Evolutionary conservation across 1,140 invertebrate genomes (phyloP).

Genomic region (Dreissena polymorpha): DNA sequence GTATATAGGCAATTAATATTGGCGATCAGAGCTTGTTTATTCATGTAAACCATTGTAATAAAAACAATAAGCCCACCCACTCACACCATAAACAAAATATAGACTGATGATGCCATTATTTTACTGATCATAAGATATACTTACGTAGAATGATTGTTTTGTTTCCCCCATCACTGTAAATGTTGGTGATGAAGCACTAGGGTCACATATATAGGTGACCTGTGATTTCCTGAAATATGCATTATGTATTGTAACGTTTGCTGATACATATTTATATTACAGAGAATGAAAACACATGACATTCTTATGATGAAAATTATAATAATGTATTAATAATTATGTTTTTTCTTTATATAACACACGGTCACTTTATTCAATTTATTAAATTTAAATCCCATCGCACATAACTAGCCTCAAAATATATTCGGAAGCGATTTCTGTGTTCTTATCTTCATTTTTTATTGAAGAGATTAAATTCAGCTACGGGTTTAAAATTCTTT

Average conservation of each 20-base stretch:
- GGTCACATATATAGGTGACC: slow-evolving; percentile 29
- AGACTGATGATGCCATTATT: too few species aligned
- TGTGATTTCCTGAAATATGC: slow-evolving; percentile 7
- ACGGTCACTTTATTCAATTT: not conserved
- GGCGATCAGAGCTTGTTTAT: too few species aligned
- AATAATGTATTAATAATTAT: not conserved
- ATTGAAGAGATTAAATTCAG: too few species aligned
- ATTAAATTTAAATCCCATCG: not conserved
- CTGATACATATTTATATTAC: not conserved
- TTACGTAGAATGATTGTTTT: slow-evolving; percentile 25
- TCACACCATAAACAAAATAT: too few species aligned
- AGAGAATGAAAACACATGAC: not conserved
- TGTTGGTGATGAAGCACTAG: slow-evolving; percentile 10
- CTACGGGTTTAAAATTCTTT: too few species aligned
- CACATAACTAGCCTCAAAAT: not conserved
- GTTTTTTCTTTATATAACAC: not conserved
- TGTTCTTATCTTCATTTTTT: too few species aligned
- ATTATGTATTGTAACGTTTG: not conserved
- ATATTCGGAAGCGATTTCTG: not conserved
- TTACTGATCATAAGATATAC: not conserved
- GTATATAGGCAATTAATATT: too few species aligned
- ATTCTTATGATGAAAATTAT: not conserved
- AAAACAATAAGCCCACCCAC: too few species aligned
- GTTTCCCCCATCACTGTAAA: slow-evolving; percentile 24
- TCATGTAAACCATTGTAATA: too few species aligned